Base-by-base conservation (phyloP, 2,797 vertebrate species). In the Eurystomus glaucurus region DNA sequence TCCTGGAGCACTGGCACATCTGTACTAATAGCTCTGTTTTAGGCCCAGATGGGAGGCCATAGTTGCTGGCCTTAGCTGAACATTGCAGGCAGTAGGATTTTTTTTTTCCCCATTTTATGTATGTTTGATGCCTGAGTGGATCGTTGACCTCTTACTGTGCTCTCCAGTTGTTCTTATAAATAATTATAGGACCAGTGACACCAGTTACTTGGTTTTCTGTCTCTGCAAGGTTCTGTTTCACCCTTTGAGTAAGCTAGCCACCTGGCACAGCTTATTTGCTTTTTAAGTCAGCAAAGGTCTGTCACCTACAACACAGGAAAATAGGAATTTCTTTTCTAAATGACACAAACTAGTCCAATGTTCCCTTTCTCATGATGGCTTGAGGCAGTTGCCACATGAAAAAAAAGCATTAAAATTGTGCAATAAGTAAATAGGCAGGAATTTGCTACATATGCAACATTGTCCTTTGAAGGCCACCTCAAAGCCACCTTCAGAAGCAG, bases 61-160 rank as follows among this genome's bases (percentile, higher is more conserved):
- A 54, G 23, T 54, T 88, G 43, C 57, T 89, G 81, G 52, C 33
- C 54, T 65, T 39, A 16, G 16, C 35, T 76, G 50, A 51, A 13
- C 12, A 4, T 9, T 82, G 69, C 31, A 43, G 62, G 50, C 39
- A 4, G 10, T 1, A 13, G 6, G 9, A 3, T 2, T 77, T 64
- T 15, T 57, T 61, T 87, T 61, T 87, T 75, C 28, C 65, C 69
- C 7, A 4, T 39, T 77, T 57, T 3, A 1, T 8, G 1, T 25
- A 14, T 10, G 4, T 77, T 91, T 83, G 39, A 66, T 1, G 4
- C 0, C 9, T 3, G 0, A 41, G 25, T 31, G 6, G 6, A 11
- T 57, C 61, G n/a, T 28, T 94, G 45, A 43, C 11, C 10, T 81
- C n/a, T 76, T 90, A 10, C 16, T 69, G 61, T 16, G 18, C 12